These are phyloP conservation scores for Zygothrica quintamaculata DNA, from an alignment of 2,888 invertebrate species.

Conservation along the genomic window DNA sequence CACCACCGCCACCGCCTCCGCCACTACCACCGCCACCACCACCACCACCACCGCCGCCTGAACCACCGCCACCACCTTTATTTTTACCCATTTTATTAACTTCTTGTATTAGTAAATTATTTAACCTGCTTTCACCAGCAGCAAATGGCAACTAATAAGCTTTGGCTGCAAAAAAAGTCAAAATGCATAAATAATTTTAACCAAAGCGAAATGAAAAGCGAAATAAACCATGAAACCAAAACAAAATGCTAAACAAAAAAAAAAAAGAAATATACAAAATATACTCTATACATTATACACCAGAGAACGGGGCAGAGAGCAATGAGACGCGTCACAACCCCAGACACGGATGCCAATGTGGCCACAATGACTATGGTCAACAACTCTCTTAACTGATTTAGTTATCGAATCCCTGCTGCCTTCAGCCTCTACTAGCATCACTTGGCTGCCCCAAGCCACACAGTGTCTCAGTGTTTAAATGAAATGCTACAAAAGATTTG, in stretches of 20 bases:
- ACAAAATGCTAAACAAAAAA: constrained; percentile 48
- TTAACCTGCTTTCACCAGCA: constrained; percentile 51
- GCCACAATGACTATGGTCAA: constrained; percentile 37
- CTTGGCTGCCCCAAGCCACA: constrained; percentile 4
- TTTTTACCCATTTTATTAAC: constrained; percentile 81
- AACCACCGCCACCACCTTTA: constrained; percentile 74
- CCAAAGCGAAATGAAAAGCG: constrained; percentile 25
- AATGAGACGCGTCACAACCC: constrained; percentile 32
- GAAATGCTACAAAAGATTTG: no score
- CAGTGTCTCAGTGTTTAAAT: neutral
- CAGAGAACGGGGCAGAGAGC: neutral
- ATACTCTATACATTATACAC: constrained; percentile 36
- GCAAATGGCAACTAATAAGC: constrained; percentile 74
- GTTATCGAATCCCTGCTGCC: constrained; percentile 35
- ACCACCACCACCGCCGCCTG: constrained; percentile 62
- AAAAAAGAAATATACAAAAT: constrained; percentile 18
- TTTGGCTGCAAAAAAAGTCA: constrained; percentile 38
- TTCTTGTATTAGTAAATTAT: constrained; percentile 48
- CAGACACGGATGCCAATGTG: constrained; percentile 38
- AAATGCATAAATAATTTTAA: constrained; percentile 73
- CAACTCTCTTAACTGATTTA: constrained; percentile 67
- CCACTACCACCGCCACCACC: constrained; percentile 60
- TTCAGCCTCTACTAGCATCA: constrained; percentile 5
- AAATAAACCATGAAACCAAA: constrained; percentile 65
- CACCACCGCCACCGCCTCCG: constrained; percentile 71